Percentiles rank a stretch among this genome's conserved stretches.
Conservation (phyloP, 2,113 vertebrate species). For the Thalassarche chlororhynchos region DNA sequence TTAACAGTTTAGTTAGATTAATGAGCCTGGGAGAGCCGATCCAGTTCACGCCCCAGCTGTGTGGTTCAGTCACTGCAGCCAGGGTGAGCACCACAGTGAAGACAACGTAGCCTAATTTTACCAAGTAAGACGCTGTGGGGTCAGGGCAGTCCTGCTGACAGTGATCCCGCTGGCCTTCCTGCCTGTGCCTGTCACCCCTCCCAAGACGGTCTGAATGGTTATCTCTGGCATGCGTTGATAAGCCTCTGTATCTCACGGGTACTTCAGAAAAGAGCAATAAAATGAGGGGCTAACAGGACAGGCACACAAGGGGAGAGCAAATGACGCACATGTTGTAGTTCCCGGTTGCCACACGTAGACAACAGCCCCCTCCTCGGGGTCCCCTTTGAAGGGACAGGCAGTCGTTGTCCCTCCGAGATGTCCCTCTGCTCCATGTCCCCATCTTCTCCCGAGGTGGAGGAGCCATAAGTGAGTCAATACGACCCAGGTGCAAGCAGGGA, state of each 20-base stretch:
- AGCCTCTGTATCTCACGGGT: background rate
- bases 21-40: background rate
- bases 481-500: background rate
- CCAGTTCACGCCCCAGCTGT: rapidly evolving
- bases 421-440: background rate
- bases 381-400: background rate
- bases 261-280: background rate
- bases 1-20: background rate
- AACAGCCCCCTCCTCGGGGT: background rate
- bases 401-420: background rate
- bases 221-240: background rate
- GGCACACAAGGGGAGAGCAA: background rate
- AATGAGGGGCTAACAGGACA: background rate
- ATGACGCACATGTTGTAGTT: rapidly evolving
- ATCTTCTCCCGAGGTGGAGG: background rate
- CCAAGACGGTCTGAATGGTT: background rate
- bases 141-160: rapidly evolving
- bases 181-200: rapidly evolving
- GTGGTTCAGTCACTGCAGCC: background rate
- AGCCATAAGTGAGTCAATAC: background rate
- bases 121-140: background rate
- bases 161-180: rapidly evolving
- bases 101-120: background rate
- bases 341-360: background rate
- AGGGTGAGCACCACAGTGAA: background rate